Evolutionary conservation across 1,140 invertebrate genomes (phyloP), one percentile per base, ranked within the genome.

Genomic region (Hestina assimilis): DNA sequence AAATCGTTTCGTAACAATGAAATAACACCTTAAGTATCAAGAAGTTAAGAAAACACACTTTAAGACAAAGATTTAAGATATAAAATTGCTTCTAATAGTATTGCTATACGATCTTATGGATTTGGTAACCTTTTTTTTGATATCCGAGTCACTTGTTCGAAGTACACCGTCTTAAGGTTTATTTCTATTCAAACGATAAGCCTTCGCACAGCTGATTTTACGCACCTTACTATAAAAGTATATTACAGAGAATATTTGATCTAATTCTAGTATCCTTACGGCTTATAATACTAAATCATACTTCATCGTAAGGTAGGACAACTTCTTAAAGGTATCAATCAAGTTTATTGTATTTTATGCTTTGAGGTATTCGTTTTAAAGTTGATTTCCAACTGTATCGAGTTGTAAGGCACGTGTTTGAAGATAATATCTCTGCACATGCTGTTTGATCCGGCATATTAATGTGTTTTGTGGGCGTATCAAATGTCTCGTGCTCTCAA

Each of bases 391-490:
- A 8, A 17, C 28, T 62, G 42, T 8, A 7, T 15, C 4, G 14
- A 4, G 14, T 5, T 0, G 17, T 5, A 46, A 69, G 64, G 64
- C 75, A 79, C 76, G 79, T 83, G 80, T 74, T 71, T 67, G 38
- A 67, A 74, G 77, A 81, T 83, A 69, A 48, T 64, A 81, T 85
- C 82, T 28, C 42, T 71, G 53, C 82, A 84, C 79, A 85, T 85
- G 84, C 61, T 85, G 72, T 84, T 83, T 85, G 80, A 83, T 85
- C 80, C 79, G 81, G 74, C 64, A 65, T 77, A 73, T 77, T 83
- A 81, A 83, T 78, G 75, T 80, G 66, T 77, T 82, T 73, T 82
- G 75, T 87, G 82, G 80, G 79, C 79, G 82, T 83, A 87, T 87
- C 79, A 59, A 66, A 79, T 87, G 75, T 77, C 81, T 75, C 63